Percentiles rank a stretch among this genome's conserved stretches.
phyloP scores from a whole-genome alignment of 2,113 vertebrate species.

The Engystomops pustulosus region DNA sequence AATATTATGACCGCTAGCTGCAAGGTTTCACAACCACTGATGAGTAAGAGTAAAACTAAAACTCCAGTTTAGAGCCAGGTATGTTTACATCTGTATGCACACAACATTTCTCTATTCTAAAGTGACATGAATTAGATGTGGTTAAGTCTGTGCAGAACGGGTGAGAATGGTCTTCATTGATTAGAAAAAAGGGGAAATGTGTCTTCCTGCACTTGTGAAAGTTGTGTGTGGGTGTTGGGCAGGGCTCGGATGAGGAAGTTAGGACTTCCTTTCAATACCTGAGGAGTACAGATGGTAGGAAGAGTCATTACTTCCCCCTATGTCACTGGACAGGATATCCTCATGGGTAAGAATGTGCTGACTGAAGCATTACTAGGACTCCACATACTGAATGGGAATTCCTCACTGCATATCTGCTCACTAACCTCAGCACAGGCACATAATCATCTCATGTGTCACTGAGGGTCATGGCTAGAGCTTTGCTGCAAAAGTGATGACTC shows the following conservation, averaged over 20 bases:
- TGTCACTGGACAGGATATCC: constrained; percentile 82
- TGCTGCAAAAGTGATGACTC: not conserved
- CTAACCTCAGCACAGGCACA: not conserved
- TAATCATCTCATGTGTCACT: not conserved
- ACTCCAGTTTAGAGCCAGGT: constrained; percentile 3
- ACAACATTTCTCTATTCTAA: not conserved
- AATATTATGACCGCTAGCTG: not conserved
- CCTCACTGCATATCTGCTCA: constrained; percentile 38
- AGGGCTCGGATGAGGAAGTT: constrained; percentile 73
- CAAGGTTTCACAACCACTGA: not conserved
- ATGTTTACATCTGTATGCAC: constrained; percentile 1
- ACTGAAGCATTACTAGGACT: constrained; percentile 72
- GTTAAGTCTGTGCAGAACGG: not conserved
- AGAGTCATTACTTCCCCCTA: constrained; percentile 83
- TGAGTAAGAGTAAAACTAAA: constrained; percentile 19
- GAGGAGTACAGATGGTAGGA: constrained; percentile 81
- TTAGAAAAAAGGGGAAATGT: constrained; percentile 61
- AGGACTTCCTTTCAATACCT: constrained; percentile 77
- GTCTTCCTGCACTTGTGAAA: constrained; percentile 57
- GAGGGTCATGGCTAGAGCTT: not conserved
- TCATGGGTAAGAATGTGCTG: constrained; percentile 73
- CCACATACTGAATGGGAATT: constrained; percentile 64
- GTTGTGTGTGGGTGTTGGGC: constrained; percentile 58
- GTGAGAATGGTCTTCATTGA: not conserved
- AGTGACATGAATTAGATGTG: not conserved